Percentiles rank a stretch among this genome's conserved stretches.
Evolutionary conservation across 2,888 invertebrate species (phyloP).

Genomic region (Amiota communis): DNA sequence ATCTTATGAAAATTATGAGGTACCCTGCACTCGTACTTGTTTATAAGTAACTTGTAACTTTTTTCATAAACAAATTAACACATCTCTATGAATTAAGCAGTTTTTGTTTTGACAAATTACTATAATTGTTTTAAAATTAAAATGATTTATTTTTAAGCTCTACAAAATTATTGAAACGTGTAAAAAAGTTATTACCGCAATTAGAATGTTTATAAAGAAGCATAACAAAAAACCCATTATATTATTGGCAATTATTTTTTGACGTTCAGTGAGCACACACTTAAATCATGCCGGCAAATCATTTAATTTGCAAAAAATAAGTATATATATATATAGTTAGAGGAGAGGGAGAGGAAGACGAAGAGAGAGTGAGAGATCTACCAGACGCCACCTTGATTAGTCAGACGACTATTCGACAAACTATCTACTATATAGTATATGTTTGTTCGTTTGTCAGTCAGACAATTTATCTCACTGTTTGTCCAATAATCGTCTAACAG

Average conservation of each 20-base stretch:
- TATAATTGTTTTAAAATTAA: too few relatives aligned
- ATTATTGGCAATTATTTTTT: slow-evolving; percentile 5
- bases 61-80: too few relatives aligned
- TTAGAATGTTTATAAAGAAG: neutral
- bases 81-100: too few relatives aligned
- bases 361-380: neutral
- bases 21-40: too few relatives aligned
- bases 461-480: slow-evolving; percentile 4
- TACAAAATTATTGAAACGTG: too few relatives aligned
- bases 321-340: neutral
- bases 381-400: neutral
- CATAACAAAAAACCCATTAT: neutral
- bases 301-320: neutral
- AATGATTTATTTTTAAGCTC: neutral
- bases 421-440: too few relatives aligned
- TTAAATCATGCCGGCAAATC: neutral
- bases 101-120: too few relatives aligned
- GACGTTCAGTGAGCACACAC: neutral
- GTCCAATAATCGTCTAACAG: slow-evolving; percentile 26
- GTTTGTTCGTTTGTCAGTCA: neutral
- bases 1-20: too few relatives aligned
- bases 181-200: too few relatives aligned
- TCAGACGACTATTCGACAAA: neutral
- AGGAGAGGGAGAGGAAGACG: too few relatives aligned
- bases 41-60: too few relatives aligned